Conservation (phyloP, 1,140 invertebrate genomes). For the Alviniconcha marisindica region DNA sequence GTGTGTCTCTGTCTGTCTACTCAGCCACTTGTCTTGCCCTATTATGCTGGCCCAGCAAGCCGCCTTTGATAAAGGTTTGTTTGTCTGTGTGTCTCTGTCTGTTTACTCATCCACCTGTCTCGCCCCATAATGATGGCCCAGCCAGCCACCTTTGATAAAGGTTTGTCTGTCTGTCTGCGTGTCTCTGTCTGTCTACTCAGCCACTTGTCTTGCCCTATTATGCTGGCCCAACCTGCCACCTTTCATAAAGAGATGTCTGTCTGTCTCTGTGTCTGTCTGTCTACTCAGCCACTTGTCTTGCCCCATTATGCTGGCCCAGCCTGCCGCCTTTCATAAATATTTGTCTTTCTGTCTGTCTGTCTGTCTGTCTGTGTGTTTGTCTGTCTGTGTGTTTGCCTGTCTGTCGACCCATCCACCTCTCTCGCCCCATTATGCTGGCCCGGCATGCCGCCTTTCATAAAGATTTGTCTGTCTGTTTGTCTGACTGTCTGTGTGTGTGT, state of each 20-base stretch:
- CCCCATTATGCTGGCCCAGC: conserved; percentile 96
- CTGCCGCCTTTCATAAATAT: conserved; percentile 77
- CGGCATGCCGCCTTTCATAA: conserved; percentile 83
- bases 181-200: conserved; percentile 87
- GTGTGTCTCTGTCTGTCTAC: conserved; percentile 85
- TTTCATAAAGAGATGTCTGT: conserved; percentile 82
- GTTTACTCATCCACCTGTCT: conserved; percentile 92
- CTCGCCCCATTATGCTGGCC: conserved; percentile 93
- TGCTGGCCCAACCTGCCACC: conserved; percentile 96
- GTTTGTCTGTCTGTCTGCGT: neutral
- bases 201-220: conserved; percentile 90
- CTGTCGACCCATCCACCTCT: conserved; percentile 94
- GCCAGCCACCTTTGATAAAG: conserved; percentile 80
- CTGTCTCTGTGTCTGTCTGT: conserved; percentile 81
- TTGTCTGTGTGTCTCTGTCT: conserved; percentile 80
- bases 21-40: conserved; percentile 93
- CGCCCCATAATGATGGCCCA: conserved; percentile 95
- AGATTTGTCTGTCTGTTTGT: conserved; percentile 57
- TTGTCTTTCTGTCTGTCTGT: conserved; percentile 41
- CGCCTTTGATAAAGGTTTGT: neutral
- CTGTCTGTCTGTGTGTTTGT: conserved; percentile 76
- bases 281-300: conserved; percentile 92
- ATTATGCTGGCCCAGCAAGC: conserved; percentile 96
- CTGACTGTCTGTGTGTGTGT: conserved; percentile 50
- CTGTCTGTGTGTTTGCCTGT: neutral